phyloP scores from a whole-genome alignment of 1,140 invertebrate species.

The Calephelis nemesis region DNA sequence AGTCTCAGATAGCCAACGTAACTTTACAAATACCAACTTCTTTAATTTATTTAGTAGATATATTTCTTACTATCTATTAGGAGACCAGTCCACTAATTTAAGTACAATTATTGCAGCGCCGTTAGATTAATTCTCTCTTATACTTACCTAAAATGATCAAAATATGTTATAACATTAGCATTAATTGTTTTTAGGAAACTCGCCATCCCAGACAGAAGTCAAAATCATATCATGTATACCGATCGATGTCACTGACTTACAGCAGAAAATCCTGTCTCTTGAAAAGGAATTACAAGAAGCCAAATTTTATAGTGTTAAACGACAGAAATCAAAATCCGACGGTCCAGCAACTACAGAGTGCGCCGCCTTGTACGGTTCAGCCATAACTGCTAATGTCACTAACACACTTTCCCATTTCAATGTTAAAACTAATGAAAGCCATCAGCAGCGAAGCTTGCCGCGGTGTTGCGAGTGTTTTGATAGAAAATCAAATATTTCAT shows the following conservation, averaged over 20 bases:
- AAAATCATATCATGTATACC: conserved; percentile 73
- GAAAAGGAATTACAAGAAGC: conserved; percentile 52
- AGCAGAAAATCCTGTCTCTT: conserved; percentile 58
- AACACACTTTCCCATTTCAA: conserved; percentile 23
- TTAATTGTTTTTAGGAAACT: conserved; percentile 52
- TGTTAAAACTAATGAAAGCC: conserved; percentile 13
- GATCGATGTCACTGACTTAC: conserved; percentile 67
- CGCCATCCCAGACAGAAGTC: conserved; percentile 68
- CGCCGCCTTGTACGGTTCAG: conserved; percentile 7
- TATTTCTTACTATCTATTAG: too few species aligned
- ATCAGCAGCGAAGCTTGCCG: conserved; percentile 10
- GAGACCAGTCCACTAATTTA: too few species aligned
- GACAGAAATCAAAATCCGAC: not conserved
- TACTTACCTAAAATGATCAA: not conserved
- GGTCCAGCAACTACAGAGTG: not conserved
- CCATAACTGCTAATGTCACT: not conserved
- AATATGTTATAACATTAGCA: conserved; percentile 16
- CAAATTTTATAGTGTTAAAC: conserved; percentile 20
- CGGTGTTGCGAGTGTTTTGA: conserved; percentile 23
- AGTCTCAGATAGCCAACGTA: too few species aligned
- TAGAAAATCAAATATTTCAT: conserved; percentile 39
- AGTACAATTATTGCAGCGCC: too few species aligned
- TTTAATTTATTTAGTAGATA: too few species aligned
- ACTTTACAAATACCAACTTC: too few species aligned
- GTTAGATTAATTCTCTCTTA: too few species aligned